A percentile compares a stretch with the other conserved stretches of the same genome.
These are phyloP conservation scores for Andrena haemorrhoa DNA, from an alignment of 2,888 invertebrate species.

Conservation along the genomic window DNA sequence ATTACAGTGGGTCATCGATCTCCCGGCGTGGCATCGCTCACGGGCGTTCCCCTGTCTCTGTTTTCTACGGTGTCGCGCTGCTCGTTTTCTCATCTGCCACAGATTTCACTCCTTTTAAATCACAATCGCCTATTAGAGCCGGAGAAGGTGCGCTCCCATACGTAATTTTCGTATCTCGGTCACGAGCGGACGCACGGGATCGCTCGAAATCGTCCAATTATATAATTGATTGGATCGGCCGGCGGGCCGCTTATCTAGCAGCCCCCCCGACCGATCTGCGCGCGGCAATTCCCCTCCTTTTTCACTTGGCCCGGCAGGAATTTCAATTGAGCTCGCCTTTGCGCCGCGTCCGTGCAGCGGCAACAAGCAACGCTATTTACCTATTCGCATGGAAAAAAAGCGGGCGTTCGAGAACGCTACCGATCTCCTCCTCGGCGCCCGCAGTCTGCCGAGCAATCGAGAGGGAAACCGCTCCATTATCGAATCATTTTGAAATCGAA, in stretches of 20 bases:
- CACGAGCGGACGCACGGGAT: conserved; percentile 15
- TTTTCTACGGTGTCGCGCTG: conserved; percentile 52
- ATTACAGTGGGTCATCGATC: conserved; percentile 61
- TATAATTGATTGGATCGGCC: background rate
- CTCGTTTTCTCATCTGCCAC: conserved; percentile 61
- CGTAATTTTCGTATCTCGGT: conserved; percentile 51
- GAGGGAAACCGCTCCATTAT: conserved; percentile 35
- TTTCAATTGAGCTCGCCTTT: background rate
- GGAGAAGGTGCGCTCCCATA: conserved; percentile 16
- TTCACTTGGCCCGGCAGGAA: background rate
- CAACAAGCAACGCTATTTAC: background rate
- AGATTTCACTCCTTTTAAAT: conserved; percentile 72
- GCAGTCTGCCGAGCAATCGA: background rate
- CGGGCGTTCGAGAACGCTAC: conserved; percentile 1
- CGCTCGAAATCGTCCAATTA: conserved; percentile 27
- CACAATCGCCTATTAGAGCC: conserved; percentile 60
- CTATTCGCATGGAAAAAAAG: background rate
- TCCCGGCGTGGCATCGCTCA: conserved; percentile 47
- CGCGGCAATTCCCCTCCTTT: background rate
- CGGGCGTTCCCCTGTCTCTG: conserved; percentile 60
- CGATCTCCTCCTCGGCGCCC: background rate
- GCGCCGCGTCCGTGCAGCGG: conserved; percentile 8
- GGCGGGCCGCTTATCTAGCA: conserved; percentile 1
- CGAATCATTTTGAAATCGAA: conserved; percentile 32
- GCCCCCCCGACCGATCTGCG: conserved; percentile 6